These are phyloP conservation scores for Pterocles gutturalis DNA, from an alignment of 2,113 vertebrate genomes.

Conservation along the genomic window DNA sequence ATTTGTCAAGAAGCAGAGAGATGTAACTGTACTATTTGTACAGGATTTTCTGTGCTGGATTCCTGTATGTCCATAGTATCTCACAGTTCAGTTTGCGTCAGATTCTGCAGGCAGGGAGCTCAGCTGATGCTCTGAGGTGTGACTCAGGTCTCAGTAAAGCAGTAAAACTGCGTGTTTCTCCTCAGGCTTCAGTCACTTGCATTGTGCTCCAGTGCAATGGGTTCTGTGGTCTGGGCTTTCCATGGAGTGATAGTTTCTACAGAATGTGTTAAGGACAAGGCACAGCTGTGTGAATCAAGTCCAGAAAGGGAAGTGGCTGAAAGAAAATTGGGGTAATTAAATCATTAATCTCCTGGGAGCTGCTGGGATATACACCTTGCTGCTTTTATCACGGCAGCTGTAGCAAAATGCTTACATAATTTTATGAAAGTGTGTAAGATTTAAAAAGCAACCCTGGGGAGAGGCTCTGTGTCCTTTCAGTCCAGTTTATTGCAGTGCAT, in stretches of 20 bases:
- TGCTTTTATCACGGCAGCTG: not conserved
- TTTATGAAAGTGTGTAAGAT: not conserved
- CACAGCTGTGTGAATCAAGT: not conserved
- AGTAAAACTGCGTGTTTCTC: rapidly evolving
- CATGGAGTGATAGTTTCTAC: not conserved
- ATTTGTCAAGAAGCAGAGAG: not conserved
- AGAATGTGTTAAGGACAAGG: not conserved
- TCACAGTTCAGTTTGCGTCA: not conserved
- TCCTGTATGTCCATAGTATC: not conserved
- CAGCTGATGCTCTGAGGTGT: not conserved
- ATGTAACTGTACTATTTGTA: not conserved
- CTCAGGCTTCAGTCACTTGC: not conserved
- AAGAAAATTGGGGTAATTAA: not conserved
- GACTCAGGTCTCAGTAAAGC: not conserved
- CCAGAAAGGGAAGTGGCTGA: not conserved
- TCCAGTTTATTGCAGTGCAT: not conserved
- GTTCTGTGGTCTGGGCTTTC: not conserved
- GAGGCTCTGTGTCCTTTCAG: not conserved
- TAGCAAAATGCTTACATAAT: not conserved
- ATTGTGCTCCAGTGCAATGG: not conserved
- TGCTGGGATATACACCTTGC: not conserved
- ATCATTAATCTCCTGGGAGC: rapidly evolving
- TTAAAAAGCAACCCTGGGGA: not conserved
- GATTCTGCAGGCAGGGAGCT: not conserved
- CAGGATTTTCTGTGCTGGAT: not conserved